phyloP scores from a whole-genome alignment of 2,113 vertebrate species.

The Pluvianellus socialis region DNA sequence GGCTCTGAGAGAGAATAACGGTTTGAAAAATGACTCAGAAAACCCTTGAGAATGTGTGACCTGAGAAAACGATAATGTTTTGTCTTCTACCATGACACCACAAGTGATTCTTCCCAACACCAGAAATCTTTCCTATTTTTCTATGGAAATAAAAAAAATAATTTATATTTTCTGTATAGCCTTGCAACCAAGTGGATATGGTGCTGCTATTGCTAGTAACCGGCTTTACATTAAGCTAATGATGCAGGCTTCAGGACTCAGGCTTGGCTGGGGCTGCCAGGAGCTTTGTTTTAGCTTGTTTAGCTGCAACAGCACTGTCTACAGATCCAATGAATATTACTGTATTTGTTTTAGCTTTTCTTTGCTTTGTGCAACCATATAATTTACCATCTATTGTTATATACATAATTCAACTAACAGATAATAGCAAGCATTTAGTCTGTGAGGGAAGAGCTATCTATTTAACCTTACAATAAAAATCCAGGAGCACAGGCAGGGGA shows the following conservation, averaged over 20 bases:
- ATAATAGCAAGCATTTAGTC: neutral
- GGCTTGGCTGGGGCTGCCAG: neutral
- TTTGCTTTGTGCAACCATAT: neutral
- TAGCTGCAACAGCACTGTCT: neutral
- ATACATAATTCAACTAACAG: neutral
- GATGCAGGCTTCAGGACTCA: neutral
- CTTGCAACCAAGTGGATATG: neutral
- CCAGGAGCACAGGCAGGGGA: neutral
- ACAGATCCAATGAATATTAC: neutral
- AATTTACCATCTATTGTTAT: neutral
- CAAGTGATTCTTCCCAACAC: neutral
- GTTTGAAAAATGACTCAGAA: neutral
- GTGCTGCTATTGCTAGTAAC: neutral
- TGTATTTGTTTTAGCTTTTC: neutral
- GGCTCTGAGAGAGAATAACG: neutral
- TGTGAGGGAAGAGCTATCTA: neutral
- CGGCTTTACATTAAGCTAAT: neutral
- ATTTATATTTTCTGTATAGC: neutral
- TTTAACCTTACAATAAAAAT: neutral
- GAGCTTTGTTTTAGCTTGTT: neutral
- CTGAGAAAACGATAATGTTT: neutral
- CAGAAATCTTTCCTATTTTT: neutral
- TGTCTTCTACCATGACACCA: neutral
- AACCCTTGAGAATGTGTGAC: neutral
- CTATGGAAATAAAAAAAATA: neutral